These are phyloP conservation scores for Scolopax mira DNA, from an alignment of 2,113 vertebrate genomes.

Conservation along the genomic window DNA sequence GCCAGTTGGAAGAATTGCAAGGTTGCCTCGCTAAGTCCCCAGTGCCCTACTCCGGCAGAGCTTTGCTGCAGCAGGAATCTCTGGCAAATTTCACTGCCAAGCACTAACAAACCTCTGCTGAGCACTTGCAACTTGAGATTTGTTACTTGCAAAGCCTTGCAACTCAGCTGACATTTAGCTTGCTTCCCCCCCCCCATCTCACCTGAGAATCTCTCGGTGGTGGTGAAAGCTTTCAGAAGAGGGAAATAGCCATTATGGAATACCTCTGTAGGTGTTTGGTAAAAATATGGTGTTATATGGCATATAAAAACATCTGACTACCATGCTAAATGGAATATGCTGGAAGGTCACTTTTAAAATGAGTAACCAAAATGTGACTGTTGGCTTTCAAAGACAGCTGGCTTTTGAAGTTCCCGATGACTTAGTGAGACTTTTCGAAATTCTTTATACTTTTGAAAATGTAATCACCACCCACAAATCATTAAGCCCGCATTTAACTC, in stretches of 20 bases:
- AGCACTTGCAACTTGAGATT: not conserved
- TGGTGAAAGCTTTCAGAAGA: not conserved
- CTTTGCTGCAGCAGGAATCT: not conserved
- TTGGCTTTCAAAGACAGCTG: no score
- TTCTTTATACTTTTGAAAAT: not conserved
- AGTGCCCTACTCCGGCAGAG: not conserved
- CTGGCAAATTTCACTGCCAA: not conserved
- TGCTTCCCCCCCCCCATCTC: not conserved
- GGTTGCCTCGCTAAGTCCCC: not conserved
- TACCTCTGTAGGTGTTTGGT: not conserved
- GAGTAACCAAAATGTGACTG: not conserved
- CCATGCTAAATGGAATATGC: rapidly evolving
- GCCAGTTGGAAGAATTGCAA: not conserved
- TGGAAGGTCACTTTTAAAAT: not conserved
- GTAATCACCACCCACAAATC: not conserved
- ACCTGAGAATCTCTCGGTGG: not conserved
- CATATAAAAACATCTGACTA: not conserved
- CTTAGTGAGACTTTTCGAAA: not conserved
- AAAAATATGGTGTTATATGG: not conserved
- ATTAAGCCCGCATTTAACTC: not conserved
- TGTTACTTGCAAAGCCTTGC: not conserved
- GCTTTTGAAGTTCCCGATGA: not conserved
- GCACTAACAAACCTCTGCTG: not conserved
- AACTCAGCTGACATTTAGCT: not conserved
- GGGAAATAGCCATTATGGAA: not conserved